These are phyloP conservation scores for Sogatella furcifera DNA, from an alignment of 1,140 invertebrate genomes.

Conservation along the genomic window DNA sequence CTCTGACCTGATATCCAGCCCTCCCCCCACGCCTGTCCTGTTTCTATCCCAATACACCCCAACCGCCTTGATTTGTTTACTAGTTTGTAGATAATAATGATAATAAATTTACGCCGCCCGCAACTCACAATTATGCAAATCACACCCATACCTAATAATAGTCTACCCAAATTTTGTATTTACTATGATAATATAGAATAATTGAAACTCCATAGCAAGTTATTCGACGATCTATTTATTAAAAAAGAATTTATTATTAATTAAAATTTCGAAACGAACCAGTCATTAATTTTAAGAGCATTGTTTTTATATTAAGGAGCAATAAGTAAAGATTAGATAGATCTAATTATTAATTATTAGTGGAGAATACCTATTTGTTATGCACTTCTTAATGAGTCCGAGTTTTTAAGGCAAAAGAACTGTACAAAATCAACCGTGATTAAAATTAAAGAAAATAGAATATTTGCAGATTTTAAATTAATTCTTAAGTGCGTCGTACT, in stretches of 20 bases:
- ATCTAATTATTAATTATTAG: neutral
- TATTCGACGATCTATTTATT: neutral
- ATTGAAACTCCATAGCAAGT: slow-evolving; percentile 1
- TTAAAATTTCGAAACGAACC: slow-evolving; percentile 14
- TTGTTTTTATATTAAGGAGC: slow-evolving; percentile 23
- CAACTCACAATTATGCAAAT: too few relatives aligned
- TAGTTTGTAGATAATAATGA: too few relatives aligned
- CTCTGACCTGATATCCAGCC: slow-evolving; percentile 8
- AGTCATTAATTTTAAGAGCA: slow-evolving; percentile 26
- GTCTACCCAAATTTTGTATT: slow-evolving; percentile 5
- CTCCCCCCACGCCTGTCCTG: slow-evolving; percentile 6
- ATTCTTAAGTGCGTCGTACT: slow-evolving; percentile 15
- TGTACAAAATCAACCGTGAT: slow-evolving; percentile 17
- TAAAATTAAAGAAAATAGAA: slow-evolving; percentile 24
- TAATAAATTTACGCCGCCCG: too few relatives aligned
- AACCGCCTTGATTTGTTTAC: slow-evolving; percentile 13
- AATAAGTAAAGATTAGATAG: slow-evolving; percentile 14
- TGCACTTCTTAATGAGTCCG: slow-evolving; percentile 21
- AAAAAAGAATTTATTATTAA: slow-evolving; percentile 1
- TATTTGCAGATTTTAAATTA: slow-evolving; percentile 21
- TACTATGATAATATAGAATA: slow-evolving; percentile 18
- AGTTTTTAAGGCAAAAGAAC: slow-evolving; percentile 10
- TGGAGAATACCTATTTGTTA: slow-evolving; percentile 4
- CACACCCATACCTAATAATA: slow-evolving; percentile 3
- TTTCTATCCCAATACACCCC: slow-evolving; percentile 10